Evolutionary conservation across 2,888 invertebrate species (phyloP).

Genomic region (Allolobophora icterica): DNA sequence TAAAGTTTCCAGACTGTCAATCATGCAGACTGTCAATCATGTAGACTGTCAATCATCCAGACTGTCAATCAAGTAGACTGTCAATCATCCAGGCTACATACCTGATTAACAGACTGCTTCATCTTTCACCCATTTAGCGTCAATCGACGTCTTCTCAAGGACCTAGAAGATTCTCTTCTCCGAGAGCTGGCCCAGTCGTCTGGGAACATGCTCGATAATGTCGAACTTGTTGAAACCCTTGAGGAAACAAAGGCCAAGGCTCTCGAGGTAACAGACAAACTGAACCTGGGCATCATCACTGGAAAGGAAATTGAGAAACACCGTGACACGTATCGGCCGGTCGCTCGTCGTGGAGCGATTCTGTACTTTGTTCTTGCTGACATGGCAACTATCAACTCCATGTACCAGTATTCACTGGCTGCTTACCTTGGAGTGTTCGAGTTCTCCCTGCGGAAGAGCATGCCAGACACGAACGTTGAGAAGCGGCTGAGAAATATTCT

Average conservation of each 20-base stretch:
- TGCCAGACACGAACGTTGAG: constrained; percentile 79
- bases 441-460: constrained; percentile 80
- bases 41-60: no score
- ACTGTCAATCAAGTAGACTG: no score
- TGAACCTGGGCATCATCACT: constrained; percentile 79
- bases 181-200: constrained; percentile 83
- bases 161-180: constrained; percentile 83
- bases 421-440: constrained; percentile 79
- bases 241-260: constrained; percentile 90
- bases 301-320: constrained; percentile 81
- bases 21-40: no score
- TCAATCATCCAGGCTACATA: background rate
- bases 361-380: constrained; percentile 88
- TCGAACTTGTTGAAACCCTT: constrained; percentile 81
- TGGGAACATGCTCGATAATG: constrained; percentile 91
- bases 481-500: constrained; percentile 83
- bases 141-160: constrained; percentile 82
- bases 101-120: background rate
- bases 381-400: constrained; percentile 84
- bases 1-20: no score
- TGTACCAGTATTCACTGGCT: constrained; percentile 90
- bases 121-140: constrained; percentile 68
- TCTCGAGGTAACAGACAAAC: constrained; percentile 77
- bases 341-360: constrained; percentile 84
- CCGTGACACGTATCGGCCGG: constrained; percentile 83